Conservation (phyloP, 2,113 vertebrate genomes). For the Chionis minor region DNA sequence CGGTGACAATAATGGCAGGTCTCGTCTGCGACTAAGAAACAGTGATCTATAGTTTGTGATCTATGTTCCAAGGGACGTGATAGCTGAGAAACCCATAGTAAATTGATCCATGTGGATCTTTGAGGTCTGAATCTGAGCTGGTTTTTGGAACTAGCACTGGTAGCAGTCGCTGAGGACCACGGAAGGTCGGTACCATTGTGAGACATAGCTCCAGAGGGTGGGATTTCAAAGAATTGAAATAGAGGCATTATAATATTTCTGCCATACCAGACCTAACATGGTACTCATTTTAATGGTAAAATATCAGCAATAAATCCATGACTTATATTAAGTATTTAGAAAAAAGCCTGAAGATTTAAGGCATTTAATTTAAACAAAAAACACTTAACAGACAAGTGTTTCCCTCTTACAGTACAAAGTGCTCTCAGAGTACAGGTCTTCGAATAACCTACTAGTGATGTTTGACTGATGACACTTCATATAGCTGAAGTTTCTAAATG, state of each 20-base stretch:
- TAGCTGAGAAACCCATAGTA: background rate
- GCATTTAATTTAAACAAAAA: background rate
- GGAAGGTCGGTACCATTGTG: background rate
- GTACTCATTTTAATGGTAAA: background rate
- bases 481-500: background rate
- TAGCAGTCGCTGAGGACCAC: background rate
- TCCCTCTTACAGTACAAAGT: background rate
- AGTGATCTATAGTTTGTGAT: background rate
- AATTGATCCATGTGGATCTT: background rate
- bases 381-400: background rate
- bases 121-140: background rate
- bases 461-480: background rate
- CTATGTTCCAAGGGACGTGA: background rate
- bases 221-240: background rate
- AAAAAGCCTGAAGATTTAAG: background rate
- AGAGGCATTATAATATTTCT: background rate
- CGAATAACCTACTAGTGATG: background rate
- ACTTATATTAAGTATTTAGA: background rate
- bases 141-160: background rate
- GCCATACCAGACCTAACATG: background rate
- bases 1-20: background rate
- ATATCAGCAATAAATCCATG: background rate
- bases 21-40: background rate
- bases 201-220: background rate
- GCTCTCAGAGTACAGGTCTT: background rate